Percentiles rank a stretch among this genome's conserved stretches.
Evolutionary conservation across 2,113 vertebrate genomes (phyloP).

Genomic region (Falcunculus frontatus): DNA sequence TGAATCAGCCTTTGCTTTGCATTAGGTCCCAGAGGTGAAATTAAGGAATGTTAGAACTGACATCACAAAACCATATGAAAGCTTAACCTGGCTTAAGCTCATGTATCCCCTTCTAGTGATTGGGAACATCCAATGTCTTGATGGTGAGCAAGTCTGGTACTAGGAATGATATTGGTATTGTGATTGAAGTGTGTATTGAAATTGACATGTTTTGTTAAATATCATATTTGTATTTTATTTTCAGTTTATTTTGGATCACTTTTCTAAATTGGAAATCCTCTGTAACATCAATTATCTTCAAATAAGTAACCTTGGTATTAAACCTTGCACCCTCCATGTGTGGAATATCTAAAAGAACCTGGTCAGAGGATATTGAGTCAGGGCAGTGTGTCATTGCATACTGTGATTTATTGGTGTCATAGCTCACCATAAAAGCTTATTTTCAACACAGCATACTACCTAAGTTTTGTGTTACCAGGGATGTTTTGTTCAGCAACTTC

Average conservation of each 20-base stretch:
- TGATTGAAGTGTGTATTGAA: not conserved
- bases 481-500: not conserved
- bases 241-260: not conserved
- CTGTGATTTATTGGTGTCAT: not conserved
- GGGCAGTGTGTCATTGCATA: not conserved
- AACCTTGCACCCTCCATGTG: not conserved
- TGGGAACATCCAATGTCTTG: not conserved
- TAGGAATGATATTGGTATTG: not conserved
- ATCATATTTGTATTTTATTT: not conserved
- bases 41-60: not conserved
- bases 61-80: not conserved
- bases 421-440: not conserved
- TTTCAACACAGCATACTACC: not conserved
- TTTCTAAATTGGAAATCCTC: not conserved
- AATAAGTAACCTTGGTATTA: not conserved
- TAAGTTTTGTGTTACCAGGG: not conserved
- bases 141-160: not conserved
- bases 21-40: not conserved
- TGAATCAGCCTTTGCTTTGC: not conserved
- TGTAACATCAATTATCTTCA: not conserved
- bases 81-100: not conserved
- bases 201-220: not conserved
- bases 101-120: rapidly evolving
- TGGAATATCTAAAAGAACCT: not conserved
- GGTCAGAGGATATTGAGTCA: not conserved